These are phyloP conservation scores for Prionace glauca DNA, from an alignment of 2,797 vertebrate species.

Conservation along the genomic window DNA sequence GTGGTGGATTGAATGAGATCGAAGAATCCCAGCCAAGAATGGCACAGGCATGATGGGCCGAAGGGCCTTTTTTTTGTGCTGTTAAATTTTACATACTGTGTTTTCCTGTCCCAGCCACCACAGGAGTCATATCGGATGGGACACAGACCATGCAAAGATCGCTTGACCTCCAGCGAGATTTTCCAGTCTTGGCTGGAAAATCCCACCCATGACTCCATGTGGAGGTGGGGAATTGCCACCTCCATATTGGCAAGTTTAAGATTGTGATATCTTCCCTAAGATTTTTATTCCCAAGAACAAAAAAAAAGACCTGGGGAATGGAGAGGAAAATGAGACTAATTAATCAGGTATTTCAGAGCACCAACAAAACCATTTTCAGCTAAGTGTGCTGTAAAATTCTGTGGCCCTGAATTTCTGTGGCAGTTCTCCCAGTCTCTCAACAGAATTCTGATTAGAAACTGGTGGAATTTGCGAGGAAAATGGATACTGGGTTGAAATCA, in stretches of 20 bases:
- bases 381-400: background rate
- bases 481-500: background rate
- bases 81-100: too few relatives aligned
- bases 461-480: background rate
- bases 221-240: background rate
- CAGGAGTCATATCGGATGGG: too few relatives aligned
- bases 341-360: background rate
- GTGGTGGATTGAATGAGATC: too few relatives aligned
- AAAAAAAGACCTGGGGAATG: background rate
- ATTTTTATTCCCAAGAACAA: background rate
- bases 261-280: background rate
- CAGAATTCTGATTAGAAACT: background rate
- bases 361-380: background rate
- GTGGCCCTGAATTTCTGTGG: background rate
- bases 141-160: too few relatives aligned
- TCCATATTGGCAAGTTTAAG: background rate
- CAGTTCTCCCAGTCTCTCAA: background rate
- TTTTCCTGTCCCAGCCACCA: too few relatives aligned
- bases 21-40: background rate
- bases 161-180: too few relatives aligned
- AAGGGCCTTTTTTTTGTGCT: too few relatives aligned
- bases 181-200: too few relatives aligned
- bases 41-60: too few relatives aligned
- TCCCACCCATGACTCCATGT: too few relatives aligned
- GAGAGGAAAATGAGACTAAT: background rate